Percentiles rank a stretch among this genome's conserved stretches.
phyloP scores from a whole-genome alignment of 2,797 vertebrate species.

The Tolypeutes matacus region DNA sequence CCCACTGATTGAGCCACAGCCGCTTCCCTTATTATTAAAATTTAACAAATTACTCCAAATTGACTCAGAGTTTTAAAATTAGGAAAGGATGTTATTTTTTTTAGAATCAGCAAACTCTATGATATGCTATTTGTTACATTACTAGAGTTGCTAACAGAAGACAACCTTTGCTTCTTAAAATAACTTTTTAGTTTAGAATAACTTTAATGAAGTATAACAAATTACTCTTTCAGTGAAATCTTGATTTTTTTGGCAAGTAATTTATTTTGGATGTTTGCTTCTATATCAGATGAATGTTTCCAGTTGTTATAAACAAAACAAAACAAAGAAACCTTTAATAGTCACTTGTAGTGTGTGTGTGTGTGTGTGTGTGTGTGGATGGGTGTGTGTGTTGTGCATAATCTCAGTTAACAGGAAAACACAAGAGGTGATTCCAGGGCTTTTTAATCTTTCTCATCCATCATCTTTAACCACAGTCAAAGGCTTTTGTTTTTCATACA shows the following conservation, averaged over 20 bases:
- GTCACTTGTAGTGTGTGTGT: rapidly evolving
- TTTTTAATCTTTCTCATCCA: background rate
- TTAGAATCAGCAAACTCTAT: background rate
- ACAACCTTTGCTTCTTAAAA: slow-evolving; percentile 6
- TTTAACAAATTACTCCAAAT: slow-evolving; percentile 4
- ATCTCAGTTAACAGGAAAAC: background rate
- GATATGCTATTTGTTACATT: background rate
- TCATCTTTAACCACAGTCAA: background rate
- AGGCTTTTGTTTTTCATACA: background rate
- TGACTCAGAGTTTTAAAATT: slow-evolving; percentile 24
- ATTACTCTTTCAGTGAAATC: background rate
- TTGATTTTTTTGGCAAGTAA: background rate
- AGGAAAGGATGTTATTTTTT: background rate
- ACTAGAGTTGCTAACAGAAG: background rate
- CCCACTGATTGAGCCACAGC: no score
- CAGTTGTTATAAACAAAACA: background rate
- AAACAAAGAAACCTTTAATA: background rate
- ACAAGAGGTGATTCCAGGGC: background rate
- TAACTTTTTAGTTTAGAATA: background rate
- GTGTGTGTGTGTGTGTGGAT: no score
- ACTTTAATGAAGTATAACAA: background rate
- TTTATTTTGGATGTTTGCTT: background rate
- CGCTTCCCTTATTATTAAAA: slow-evolving; percentile 32
- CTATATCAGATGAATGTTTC: background rate
- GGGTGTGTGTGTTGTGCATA: background rate